phyloP scores from a whole-genome alignment of 2,888 invertebrate genomes.

The Tiliacea citrago region DNA sequence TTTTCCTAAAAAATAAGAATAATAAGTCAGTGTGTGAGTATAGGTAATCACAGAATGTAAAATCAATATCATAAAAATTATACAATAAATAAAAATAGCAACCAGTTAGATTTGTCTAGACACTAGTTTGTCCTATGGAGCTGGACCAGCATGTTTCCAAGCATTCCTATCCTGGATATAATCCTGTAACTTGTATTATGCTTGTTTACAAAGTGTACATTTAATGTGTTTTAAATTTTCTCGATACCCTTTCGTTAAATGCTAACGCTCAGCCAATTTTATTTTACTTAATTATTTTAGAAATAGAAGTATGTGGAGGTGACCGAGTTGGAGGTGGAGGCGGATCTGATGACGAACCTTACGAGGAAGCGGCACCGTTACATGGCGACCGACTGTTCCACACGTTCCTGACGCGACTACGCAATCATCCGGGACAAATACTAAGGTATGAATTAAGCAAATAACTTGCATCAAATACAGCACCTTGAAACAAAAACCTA shows the following conservation, averaged over 20 bases:
- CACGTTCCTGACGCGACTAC: conserved; percentile 93
- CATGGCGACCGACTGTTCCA: conserved; percentile 96
- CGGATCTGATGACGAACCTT: conserved; percentile 91
- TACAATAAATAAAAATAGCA: too few relatives aligned
- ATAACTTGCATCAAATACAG: background rate
- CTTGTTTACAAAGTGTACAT: too few relatives aligned
- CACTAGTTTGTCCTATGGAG: too few relatives aligned
- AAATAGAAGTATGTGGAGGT: conserved; percentile 76
- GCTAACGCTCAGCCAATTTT: background rate
- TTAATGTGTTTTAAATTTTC: too few relatives aligned
- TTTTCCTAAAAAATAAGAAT: too few relatives aligned
- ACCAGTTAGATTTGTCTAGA: too few relatives aligned
- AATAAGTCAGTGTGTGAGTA: too few relatives aligned
- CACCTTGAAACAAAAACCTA: background rate
- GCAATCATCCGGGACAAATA: conserved; percentile 95
- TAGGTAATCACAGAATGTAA: too few relatives aligned
- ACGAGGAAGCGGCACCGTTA: conserved; percentile 94
- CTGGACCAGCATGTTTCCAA: too few relatives aligned
- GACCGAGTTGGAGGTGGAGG: conserved; percentile 72
- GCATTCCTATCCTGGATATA: too few relatives aligned
- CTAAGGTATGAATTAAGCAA: conserved; percentile 91
- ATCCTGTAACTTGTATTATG: too few relatives aligned
- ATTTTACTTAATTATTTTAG: conserved; percentile 64
- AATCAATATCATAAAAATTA: too few relatives aligned
- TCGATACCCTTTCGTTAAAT: background rate